phyloP scores from a whole-genome alignment of 2,797 vertebrate genomes.

The Morus bassanus region DNA sequence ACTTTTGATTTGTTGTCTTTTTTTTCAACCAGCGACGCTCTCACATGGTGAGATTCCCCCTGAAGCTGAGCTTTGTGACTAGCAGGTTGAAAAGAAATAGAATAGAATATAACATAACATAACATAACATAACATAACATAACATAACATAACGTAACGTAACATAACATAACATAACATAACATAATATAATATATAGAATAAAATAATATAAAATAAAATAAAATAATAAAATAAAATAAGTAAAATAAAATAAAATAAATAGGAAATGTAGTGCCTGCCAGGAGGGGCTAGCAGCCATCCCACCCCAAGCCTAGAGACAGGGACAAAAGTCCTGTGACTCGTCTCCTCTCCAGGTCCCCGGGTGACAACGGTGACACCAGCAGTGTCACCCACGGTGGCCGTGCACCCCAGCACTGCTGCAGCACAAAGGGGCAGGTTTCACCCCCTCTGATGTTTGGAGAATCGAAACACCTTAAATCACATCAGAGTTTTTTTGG shows the following conservation, averaged over 20 bases:
- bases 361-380: not conserved
- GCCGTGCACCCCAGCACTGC: not conserved
- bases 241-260: fast-evolving
- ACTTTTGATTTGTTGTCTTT: not conserved
- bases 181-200: too few relatives aligned
- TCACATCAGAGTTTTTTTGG: not conserved
- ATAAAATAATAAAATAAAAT: too few relatives aligned
- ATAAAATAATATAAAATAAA: too few relatives aligned
- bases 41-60: not conserved
- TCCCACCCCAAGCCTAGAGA: not conserved
- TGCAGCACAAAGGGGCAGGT: not conserved
- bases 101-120: fast-evolving
- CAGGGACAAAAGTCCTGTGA: not conserved
- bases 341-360: not conserved
- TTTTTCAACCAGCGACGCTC: not conserved
- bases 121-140: fast-evolving
- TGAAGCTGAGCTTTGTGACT: not conserved
- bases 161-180: too few relatives aligned
- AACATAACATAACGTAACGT: too few relatives aligned
- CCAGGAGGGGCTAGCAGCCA: not conserved
- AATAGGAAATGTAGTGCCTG: not conserved
- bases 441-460: conserved; percentile 45
- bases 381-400: not conserved
- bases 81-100: not conserved
- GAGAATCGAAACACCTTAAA: conserved; percentile 39